phyloP scores from a whole-genome alignment of 2,888 invertebrate genomes.

The Dicyrtomina minuta region DNA sequence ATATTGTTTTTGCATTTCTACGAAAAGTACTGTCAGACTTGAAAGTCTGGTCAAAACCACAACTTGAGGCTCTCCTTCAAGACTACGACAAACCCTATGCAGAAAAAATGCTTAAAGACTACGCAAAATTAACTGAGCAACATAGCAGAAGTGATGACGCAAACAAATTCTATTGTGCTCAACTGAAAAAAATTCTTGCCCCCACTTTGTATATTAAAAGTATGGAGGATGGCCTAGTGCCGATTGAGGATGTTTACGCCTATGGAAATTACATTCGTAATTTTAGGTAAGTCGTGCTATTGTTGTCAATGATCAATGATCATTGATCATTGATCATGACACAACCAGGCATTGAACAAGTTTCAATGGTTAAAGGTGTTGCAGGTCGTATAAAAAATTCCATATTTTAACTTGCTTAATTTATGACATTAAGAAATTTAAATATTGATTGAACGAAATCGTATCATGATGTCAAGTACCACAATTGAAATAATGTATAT shows the following conservation, averaged over 20 bases:
- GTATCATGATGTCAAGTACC: too few species aligned
- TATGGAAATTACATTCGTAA: neutral
- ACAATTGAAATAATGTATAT: too few species aligned
- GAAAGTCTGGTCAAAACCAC: conserved; percentile 8
- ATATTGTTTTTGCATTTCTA: too few species aligned
- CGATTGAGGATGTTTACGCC: neutral
- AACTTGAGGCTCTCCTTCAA: neutral
- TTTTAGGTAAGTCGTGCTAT: conserved; percentile 7
- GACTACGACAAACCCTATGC: conserved; percentile 11
- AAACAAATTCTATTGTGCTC: neutral
- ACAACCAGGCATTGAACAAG: neutral
- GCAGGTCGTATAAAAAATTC: too few species aligned
- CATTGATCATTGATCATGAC: too few species aligned
- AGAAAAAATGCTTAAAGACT: conserved; percentile 5
- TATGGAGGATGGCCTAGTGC: neutral
- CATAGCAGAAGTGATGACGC: conserved; percentile 1
- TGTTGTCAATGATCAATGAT: too few species aligned
- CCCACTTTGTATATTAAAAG: conserved; percentile 17
- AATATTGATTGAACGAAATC: too few species aligned
- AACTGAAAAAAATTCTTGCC: neutral
- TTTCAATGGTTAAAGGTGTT: neutral
- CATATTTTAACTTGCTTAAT: too few species aligned
- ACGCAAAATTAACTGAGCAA: neutral
- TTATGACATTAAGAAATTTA: too few species aligned
- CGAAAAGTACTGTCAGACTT: too few species aligned